These are phyloP conservation scores for Polypterus senegalus DNA, from an alignment of 2,113 vertebrate species.

Conservation along the genomic window DNA sequence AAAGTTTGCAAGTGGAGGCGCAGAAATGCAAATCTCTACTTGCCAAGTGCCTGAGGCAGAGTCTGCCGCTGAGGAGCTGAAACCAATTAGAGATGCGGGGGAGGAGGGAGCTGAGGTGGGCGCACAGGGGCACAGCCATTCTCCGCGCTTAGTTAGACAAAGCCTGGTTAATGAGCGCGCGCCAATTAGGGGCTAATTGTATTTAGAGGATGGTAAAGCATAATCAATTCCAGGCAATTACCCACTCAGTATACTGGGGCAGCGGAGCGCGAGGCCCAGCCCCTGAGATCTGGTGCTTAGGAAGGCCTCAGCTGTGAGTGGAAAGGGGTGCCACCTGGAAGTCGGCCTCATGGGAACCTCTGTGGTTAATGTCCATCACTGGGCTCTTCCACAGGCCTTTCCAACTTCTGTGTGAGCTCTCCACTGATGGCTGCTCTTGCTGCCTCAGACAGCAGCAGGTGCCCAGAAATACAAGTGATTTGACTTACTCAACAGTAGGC, in stretches of 20 bases:
- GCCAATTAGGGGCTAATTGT: constrained; percentile 58
- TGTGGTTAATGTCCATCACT: no score
- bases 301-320: not conserved
- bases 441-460: no score
- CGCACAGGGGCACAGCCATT: constrained; percentile 7
- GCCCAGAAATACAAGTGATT: no score
- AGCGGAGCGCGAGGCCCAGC: not conserved
- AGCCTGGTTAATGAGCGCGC: constrained; percentile 44
- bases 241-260: constrained; percentile 9
- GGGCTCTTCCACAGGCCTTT: no score
- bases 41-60: not conserved
- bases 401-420: no score
- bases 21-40: not conserved
- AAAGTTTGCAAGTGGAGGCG: no score
- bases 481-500: no score
- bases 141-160: constrained; percentile 41
- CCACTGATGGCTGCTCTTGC: no score
- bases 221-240: constrained; percentile 33
- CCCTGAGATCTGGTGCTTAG: not conserved
- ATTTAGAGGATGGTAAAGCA: constrained; percentile 26
- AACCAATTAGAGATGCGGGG: not conserved
- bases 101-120: no score
- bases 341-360: not conserved
- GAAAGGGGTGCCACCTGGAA: not conserved
- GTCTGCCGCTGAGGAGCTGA: not conserved